A percentile compares a stretch with the other conserved stretches of the same genome.
Evolutionary conservation across 1,140 invertebrate species (phyloP).

Genomic region (Teleopsis dalmanni): DNA sequence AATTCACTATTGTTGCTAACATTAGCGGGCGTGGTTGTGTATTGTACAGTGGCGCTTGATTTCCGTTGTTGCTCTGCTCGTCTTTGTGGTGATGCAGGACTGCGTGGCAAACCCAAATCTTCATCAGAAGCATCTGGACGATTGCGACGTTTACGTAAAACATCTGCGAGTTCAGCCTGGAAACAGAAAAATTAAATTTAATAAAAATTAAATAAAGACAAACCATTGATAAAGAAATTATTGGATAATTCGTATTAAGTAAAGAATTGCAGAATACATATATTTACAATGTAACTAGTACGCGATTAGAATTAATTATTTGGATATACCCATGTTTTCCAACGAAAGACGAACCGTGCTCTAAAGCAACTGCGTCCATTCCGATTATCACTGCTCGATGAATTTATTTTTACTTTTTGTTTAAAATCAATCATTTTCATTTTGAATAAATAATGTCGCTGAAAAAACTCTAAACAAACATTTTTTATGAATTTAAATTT

Average conservation of each 20-base stretch:
- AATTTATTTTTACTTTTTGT: conserved; percentile 37
- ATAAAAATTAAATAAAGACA: neutral
- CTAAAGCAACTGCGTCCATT: conserved; percentile 33
- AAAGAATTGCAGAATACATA: neutral
- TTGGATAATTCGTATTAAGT: neutral
- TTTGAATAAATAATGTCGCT: too few species aligned
- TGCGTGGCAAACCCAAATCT: conserved; percentile 39
- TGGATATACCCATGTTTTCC: conserved; percentile 39
- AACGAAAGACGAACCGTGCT: conserved; percentile 38
- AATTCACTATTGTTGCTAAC: conserved; percentile 22
- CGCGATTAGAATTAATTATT: neutral
- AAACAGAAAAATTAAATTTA: conserved; percentile 2
- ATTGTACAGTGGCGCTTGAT: too few species aligned
- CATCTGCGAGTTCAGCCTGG: conserved; percentile 43
- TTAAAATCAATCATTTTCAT: conserved; percentile 39
- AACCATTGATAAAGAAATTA: too few species aligned
- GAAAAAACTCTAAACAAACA: too few species aligned
- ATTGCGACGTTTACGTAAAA: conserved; percentile 39
- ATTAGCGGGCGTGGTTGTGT: conserved; percentile 4
- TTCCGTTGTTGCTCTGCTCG: conserved; percentile 15
- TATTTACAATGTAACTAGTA: neutral
- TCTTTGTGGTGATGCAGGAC: conserved; percentile 38
- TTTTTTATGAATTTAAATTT: too few species aligned
- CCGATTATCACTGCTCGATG: conserved; percentile 27
- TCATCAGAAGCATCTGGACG: conserved; percentile 41